Evolutionary conservation across 2,797 vertebrate species (phyloP).

Genomic region (Kryptolebias ocellatus): DNA sequence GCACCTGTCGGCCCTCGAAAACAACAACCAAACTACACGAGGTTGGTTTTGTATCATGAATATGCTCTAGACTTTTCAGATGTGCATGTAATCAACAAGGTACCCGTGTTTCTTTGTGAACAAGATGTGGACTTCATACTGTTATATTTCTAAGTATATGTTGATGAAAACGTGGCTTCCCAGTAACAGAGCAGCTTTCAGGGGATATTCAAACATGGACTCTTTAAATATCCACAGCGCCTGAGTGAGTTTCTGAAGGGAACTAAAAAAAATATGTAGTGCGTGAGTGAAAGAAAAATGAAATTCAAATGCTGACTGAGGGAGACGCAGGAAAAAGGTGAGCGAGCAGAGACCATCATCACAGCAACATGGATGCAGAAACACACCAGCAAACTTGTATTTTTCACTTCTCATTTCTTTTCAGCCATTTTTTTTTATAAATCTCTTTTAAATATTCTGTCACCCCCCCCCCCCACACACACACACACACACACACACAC

Average conservation of each 20-base stretch:
- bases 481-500: too few relatives aligned
- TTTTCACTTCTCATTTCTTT: slow-evolving; percentile 29
- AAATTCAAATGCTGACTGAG: slow-evolving; percentile 23
- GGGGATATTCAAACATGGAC: neutral
- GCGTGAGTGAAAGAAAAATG: slow-evolving; percentile 13
- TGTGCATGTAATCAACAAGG: neutral
- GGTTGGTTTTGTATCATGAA: slow-evolving; percentile 70
- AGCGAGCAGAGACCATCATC: slow-evolving; percentile 35
- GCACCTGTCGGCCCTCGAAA: slow-evolving; percentile 87
- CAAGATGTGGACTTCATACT: too few relatives aligned
- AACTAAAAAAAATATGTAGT: neutral
- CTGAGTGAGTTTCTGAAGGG: neutral
- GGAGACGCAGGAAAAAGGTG: slow-evolving; percentile 31
- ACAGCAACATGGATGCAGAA: slow-evolving; percentile 61
- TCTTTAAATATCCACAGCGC: neutral
- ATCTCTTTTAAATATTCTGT: slow-evolving; percentile 35
- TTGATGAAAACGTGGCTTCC: neutral
- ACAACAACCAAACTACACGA: slow-evolving; percentile 90
- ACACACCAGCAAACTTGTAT: slow-evolving; percentile 42
- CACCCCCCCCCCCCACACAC: slow-evolving; percentile 20
- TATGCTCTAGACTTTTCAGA: neutral
- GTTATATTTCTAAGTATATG: neutral
- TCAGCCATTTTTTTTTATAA: slow-evolving; percentile 7
- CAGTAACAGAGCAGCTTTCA: neutral
- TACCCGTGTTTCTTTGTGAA: too few relatives aligned